Percentiles rank a stretch among this genome's conserved stretches.
These are phyloP conservation scores for Wiebesia pumilae DNA, from an alignment of 1,140 invertebrate species.

Conservation along the genomic window DNA sequence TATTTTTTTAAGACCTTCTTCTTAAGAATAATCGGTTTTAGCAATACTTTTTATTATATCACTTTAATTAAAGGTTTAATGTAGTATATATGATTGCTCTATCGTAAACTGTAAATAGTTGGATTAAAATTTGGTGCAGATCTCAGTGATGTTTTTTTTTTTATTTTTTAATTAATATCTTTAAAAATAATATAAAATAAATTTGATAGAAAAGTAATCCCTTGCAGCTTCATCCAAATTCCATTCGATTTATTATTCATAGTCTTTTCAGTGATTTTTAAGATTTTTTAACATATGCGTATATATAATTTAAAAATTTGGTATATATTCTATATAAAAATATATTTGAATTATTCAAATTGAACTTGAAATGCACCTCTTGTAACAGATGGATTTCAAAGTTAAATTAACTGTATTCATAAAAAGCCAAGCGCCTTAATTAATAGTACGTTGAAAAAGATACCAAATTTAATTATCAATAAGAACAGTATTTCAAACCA, in stretches of 20 bases:
- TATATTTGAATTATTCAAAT: not conserved
- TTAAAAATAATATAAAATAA: slow-evolving; percentile 11
- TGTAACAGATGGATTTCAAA: not conserved
- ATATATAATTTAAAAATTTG: not conserved
- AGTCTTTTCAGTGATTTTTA: not conserved
- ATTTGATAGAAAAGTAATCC: not conserved
- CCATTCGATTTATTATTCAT: not conserved
- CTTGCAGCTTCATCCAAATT: not conserved
- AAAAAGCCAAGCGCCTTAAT: not conserved
- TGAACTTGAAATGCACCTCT: not conserved
- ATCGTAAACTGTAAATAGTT: slow-evolving; percentile 22
- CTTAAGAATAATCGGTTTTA: not conserved
- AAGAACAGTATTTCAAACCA: not conserved
- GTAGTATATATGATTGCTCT: slow-evolving; percentile 20
- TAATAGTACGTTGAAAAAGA: not conserved
- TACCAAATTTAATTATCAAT: not conserved
- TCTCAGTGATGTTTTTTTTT: not conserved
- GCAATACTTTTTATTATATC: slow-evolving; percentile 11
- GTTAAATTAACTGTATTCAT: not conserved
- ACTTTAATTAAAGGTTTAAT: slow-evolving; percentile 18
- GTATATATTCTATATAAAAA: too few species aligned
- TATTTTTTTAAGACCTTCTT: slow-evolving; percentile 11
- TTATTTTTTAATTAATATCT: not conserved
- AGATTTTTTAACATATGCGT: not conserved
- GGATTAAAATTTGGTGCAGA: slow-evolving; percentile 34